phyloP scores from a whole-genome alignment of 2,797 vertebrate genomes.

The Mycteria americana region DNA sequence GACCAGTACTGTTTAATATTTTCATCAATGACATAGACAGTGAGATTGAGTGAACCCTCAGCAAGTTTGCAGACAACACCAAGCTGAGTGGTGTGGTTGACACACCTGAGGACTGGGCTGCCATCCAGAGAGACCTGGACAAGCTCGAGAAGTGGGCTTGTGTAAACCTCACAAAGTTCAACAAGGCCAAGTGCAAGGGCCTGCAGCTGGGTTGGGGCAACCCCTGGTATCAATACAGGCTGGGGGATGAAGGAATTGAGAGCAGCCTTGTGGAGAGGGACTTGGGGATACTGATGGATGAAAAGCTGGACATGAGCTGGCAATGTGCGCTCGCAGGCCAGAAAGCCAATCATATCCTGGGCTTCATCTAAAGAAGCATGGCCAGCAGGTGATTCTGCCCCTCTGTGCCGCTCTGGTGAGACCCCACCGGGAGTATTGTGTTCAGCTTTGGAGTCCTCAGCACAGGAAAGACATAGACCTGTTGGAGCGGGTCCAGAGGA shows the following conservation, averaged over 20 bases:
- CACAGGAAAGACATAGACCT: background rate
- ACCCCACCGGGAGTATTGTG: background rate
- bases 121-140: background rate
- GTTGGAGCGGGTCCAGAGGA: background rate
- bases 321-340: background rate
- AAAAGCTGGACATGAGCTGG: background rate
- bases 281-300: background rate
- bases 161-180: background rate
- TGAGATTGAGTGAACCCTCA: background rate
- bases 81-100: background rate
- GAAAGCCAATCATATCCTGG: background rate
- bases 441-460: background rate
- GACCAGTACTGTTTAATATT: background rate
- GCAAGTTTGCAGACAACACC: background rate
- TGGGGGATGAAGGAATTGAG: background rate
- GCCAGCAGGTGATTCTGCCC: background rate
- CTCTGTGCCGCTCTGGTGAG: background rate
- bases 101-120: background rate
- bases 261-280: background rate
- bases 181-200: background rate
- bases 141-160: background rate
- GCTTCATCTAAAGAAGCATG: background rate
- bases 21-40: background rate
- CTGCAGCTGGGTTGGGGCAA: background rate
- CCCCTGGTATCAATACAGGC: fast-evolving